Conservation (phyloP, 2,888 invertebrate species). For the Slavum lentiscoides region DNA sequence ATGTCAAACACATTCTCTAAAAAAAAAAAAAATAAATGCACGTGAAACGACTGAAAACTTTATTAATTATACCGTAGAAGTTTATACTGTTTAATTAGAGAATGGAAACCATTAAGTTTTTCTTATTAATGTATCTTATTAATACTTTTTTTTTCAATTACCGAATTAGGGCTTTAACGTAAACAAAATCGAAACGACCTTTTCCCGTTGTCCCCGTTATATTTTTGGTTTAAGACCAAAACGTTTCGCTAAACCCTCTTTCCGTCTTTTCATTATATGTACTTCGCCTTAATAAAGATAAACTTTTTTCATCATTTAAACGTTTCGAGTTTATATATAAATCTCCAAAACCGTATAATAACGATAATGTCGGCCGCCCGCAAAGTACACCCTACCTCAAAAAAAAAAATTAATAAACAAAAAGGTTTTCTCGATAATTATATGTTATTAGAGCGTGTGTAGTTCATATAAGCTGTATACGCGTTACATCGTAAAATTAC, state of each 20-base stretch:
- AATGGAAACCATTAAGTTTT: slow-evolving; percentile 11
- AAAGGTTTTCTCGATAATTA: slow-evolving; percentile 13
- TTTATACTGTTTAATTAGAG: slow-evolving; percentile 15
- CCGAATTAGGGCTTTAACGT: background rate
- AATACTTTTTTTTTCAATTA: slow-evolving; percentile 17
- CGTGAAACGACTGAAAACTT: slow-evolving; percentile 3
- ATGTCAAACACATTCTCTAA: background rate
- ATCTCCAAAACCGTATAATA: background rate
- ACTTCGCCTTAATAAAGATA: slow-evolving; percentile 19
- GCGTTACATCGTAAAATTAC: too few species aligned
- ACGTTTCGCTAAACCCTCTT: background rate
- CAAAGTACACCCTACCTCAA: too few species aligned
- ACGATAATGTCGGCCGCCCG: background rate
- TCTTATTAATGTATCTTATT: slow-evolving; percentile 15
- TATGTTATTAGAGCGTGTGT: background rate
- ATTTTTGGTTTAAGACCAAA: background rate
- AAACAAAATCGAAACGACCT: background rate
- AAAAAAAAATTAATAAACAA: slow-evolving; percentile 15
- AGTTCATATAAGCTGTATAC: too few species aligned
- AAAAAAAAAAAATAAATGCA: background rate
- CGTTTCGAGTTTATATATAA: slow-evolving; percentile 3
- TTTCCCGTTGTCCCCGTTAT: background rate
- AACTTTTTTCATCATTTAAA: slow-evolving; percentile 2
- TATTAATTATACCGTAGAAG: slow-evolving; percentile 19
- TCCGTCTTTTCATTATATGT: background rate